Percentiles rank a stretch among this genome's conserved stretches.
These are phyloP conservation scores for Neoitamus cyanurus DNA, from an alignment of 2,888 invertebrate genomes.

Conservation along the genomic window DNA sequence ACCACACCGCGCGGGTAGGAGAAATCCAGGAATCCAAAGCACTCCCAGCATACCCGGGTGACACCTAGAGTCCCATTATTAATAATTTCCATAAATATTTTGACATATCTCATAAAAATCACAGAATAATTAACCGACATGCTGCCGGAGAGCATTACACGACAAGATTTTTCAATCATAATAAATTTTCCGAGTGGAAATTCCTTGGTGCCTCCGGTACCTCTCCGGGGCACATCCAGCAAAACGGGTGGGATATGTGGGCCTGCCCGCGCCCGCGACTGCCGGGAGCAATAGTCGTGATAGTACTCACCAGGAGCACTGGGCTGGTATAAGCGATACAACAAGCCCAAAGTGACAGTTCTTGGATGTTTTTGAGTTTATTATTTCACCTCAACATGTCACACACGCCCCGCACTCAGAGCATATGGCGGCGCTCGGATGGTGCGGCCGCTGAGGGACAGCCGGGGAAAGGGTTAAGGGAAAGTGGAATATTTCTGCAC, in stretches of 20 bases:
- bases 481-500: conserved; percentile 24
- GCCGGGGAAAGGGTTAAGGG: not conserved
- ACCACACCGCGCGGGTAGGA: not conserved
- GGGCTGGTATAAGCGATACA: not conserved
- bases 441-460: not conserved
- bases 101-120: conserved; percentile 50
- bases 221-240: not conserved
- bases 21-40: not conserved
- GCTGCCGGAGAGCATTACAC: conserved; percentile 38
- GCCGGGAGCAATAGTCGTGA: not conserved
- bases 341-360: conserved; percentile 38
- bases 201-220: conserved; percentile 37
- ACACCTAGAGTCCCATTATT: conserved; percentile 46
- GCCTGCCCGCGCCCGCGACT: not conserved
- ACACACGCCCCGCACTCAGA: not conserved
- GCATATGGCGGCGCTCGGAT: not conserved
- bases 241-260: not conserved
- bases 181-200: conserved; percentile 51
- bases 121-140: conserved; percentile 50
- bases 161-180: conserved; percentile 53
- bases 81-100: conserved; percentile 52
- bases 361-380: conserved; percentile 29
- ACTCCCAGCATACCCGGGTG: conserved; percentile 29
- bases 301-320: not conserved
- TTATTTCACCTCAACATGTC: conserved; percentile 45